Conservation (phyloP, 1,140 invertebrate species). For the Drosophila willistoni region DNA sequence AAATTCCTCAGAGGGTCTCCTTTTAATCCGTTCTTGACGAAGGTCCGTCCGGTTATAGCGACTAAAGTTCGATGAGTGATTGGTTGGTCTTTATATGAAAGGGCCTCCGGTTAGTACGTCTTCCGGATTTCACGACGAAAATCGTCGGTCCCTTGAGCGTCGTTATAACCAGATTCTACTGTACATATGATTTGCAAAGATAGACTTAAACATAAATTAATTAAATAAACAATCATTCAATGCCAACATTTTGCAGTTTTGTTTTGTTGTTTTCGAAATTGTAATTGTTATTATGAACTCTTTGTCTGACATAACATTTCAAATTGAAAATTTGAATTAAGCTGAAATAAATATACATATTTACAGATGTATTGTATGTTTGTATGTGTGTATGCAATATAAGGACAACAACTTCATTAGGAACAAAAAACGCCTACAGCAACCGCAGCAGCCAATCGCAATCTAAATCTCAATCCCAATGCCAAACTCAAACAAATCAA, state of each 20-base stretch:
- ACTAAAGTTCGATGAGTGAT: no score
- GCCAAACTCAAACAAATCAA: conserved; percentile 52
- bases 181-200: no score
- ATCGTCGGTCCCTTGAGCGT: no score
- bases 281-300: not conserved
- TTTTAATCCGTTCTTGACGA: no score
- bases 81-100: no score
- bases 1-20: no score
- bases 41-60: no score
- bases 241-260: not conserved
- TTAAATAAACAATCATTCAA: not conserved
- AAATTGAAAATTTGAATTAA: not conserved
- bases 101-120: no score
- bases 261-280: not conserved
- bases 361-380: not conserved
- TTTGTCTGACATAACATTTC: not conserved
- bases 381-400: conserved; percentile 32
- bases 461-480: conserved; percentile 5
- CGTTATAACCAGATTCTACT: no score
- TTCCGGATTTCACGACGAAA: no score
- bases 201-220: no score
- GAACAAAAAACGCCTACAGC: conserved; percentile 46
- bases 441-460: conserved; percentile 9
- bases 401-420: conserved; percentile 60
- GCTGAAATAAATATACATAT: not conserved